Evolutionary conservation across 2,888 invertebrate species (phyloP).

Genomic region (Chymomyza procnemis): DNA sequence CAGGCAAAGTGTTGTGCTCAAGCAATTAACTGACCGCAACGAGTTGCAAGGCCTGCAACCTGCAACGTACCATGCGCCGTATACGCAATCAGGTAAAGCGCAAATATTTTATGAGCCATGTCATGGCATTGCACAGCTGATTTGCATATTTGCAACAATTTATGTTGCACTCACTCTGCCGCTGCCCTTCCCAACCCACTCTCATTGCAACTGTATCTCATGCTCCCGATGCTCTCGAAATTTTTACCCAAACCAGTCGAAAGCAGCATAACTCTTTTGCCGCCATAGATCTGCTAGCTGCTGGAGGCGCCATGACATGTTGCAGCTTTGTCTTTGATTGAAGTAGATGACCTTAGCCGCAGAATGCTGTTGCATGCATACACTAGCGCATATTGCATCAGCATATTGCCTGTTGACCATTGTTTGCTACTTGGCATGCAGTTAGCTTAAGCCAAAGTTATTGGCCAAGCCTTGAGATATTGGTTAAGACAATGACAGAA

Average conservation of each 20-base stretch:
- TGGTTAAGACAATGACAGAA: slow-evolving; percentile 10
- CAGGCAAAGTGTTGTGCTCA: slow-evolving; percentile 44
- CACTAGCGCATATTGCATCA: slow-evolving; percentile 34
- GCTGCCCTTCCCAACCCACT: too few species aligned
- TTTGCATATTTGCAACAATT: slow-evolving; percentile 58
- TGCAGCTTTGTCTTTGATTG: slow-evolving; percentile 65
- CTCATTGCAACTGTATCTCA: too few species aligned
- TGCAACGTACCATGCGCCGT: slow-evolving; percentile 22
- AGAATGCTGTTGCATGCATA: neutral
- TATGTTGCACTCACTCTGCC: slow-evolving; percentile 25
- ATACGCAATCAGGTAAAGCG: slow-evolving; percentile 63
- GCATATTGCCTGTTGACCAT: neutral
- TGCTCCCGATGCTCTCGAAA: too few species aligned
- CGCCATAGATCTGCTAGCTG: neutral
- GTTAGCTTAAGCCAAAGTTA: slow-evolving; percentile 37
- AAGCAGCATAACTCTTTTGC: neutral
- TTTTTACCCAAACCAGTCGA: neutral
- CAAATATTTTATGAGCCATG: slow-evolving; percentile 57
- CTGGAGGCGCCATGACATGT: slow-evolving; percentile 6
- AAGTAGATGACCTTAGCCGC: slow-evolving; percentile 53
- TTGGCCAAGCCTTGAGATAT: slow-evolving; percentile 22
- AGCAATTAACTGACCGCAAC: slow-evolving; percentile 54
- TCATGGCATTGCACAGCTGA: slow-evolving; percentile 32
- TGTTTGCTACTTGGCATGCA: slow-evolving; percentile 28
- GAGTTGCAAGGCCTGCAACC: neutral